Conservation (phyloP, 2,797 vertebrate species). For the Cossypha polioptera region DNA sequence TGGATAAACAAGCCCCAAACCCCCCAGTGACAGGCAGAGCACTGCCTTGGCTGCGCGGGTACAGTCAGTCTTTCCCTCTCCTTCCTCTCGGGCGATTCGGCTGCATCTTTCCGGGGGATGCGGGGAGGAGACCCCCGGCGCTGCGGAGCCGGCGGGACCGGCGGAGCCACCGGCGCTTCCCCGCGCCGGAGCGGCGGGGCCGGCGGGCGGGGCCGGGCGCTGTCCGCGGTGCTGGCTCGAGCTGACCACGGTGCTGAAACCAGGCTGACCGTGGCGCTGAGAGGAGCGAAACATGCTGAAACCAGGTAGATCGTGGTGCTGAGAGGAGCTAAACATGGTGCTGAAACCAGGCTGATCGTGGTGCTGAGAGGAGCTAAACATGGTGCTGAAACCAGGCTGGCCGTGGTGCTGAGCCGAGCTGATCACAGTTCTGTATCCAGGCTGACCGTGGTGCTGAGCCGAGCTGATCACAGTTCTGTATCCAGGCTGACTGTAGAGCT, state of each 20-base stretch:
- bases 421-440: accelerated
- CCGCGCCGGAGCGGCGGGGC: not conserved
- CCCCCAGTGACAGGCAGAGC: not conserved
- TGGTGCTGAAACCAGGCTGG: too few species aligned
- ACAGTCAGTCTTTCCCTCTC: not conserved
- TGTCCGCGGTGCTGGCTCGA: not conserved
- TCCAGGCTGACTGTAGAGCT: accelerated
- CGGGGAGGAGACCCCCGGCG: not conserved
- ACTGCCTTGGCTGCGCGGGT: not conserved
- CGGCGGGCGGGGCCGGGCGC: not conserved
- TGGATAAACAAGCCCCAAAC: not conserved
- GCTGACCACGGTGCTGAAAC: not conserved
- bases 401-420: not conserved
- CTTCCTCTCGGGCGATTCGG: not conserved
- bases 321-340: not conserved
- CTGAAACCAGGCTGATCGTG: not conserved
- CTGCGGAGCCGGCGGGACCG: not conserved
- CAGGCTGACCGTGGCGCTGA: accelerated
- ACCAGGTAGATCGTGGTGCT: not conserved
- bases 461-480: not conserved
- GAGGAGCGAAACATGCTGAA: not conserved
- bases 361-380: accelerated
- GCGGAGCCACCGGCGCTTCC: not conserved
- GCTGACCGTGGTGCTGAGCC: not conserved
- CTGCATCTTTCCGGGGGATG: not conserved